phyloP scores from a whole-genome alignment of 2,888 invertebrate genomes.

The Herminia tarsipennalis region DNA sequence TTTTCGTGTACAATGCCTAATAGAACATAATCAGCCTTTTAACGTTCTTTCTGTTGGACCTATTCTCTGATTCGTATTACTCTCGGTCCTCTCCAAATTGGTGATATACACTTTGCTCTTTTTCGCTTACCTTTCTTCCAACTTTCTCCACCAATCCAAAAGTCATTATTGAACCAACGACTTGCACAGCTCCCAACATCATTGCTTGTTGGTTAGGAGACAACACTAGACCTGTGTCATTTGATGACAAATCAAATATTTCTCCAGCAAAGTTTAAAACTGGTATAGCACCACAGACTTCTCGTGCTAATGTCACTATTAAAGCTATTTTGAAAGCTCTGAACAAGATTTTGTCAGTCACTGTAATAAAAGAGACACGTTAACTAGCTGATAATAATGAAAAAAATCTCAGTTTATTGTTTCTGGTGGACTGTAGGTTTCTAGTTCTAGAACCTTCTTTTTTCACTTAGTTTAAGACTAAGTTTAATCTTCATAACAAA shows the following conservation, averaged over 20 bases:
- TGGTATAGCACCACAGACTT: conserved; percentile 71
- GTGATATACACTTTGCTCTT: too few species aligned
- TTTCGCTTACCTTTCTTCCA: conserved; percentile 71
- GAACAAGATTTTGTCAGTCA: conserved; percentile 64
- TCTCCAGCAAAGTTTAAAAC: conserved; percentile 76
- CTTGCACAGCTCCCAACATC: conserved; percentile 72
- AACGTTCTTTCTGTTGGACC: too few species aligned
- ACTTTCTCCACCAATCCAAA: conserved; percentile 69
- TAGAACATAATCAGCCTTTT: too few species aligned
- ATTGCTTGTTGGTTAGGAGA: conserved; percentile 77
- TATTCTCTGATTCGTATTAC: too few species aligned
- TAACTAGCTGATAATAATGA: too few species aligned
- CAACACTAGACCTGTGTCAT: conserved; percentile 54
- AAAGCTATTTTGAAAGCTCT: conserved; percentile 69
- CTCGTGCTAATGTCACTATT: conserved; percentile 61
- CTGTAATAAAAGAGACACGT: conserved; percentile 50
- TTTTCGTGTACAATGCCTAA: too few species aligned
- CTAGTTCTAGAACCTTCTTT: too few species aligned
- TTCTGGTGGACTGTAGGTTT: too few species aligned
- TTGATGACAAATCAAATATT: conserved; percentile 65
- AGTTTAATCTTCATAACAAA: too few species aligned
- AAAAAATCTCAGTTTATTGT: too few species aligned
- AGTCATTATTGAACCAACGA: conserved; percentile 65
- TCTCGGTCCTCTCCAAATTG: too few species aligned
- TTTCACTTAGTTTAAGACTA: too few species aligned